phyloP scores from a whole-genome alignment of 2,888 invertebrate genomes.

The Rhorus exstirpatorius region DNA sequence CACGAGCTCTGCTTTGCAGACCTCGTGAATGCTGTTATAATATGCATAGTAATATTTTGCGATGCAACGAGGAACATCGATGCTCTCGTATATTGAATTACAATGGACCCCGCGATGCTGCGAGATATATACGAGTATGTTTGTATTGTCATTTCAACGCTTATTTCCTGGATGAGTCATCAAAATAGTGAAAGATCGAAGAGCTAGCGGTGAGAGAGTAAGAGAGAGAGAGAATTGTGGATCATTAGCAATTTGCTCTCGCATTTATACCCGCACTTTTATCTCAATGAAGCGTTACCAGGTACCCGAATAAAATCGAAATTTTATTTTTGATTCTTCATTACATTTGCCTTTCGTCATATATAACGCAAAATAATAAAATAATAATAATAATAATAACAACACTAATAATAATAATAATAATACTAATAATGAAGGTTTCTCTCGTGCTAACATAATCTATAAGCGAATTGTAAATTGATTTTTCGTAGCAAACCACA shows the following conservation, averaged over 20 bases:
- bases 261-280: slow-evolving; percentile 16
- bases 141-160: slow-evolving; percentile 53
- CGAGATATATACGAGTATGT: slow-evolving; percentile 1
- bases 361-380: not conserved
- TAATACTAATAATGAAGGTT: too few species aligned
- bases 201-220: slow-evolving; percentile 1
- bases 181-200: slow-evolving; percentile 23
- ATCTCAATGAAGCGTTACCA: slow-evolving; percentile 30
- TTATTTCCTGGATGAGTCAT: slow-evolving; percentile 72
- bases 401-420: too few species aligned
- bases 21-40: slow-evolving; percentile 34
- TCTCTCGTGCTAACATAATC: slow-evolving; percentile 21
- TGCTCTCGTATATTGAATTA: slow-evolving; percentile 62
- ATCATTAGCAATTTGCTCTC: slow-evolving; percentile 48
- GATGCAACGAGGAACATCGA: slow-evolving; percentile 42
- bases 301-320: slow-evolving; percentile 11
- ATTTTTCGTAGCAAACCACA: slow-evolving; percentile 45
- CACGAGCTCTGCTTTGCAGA: slow-evolving; percentile 3
- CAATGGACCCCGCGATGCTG: slow-evolving; percentile 47
- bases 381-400: slow-evolving; percentile 8
- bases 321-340: slow-evolving; percentile 1
- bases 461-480: slow-evolving; percentile 62
- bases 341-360: slow-evolving; percentile 13
- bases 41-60: slow-evolving; percentile 19
- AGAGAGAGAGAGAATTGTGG: slow-evolving; percentile 6